Percentiles rank a stretch among this genome's conserved stretches.
Evolutionary conservation across 2,113 vertebrate species (phyloP).

Genomic region (Pelusios castaneus): DNA sequence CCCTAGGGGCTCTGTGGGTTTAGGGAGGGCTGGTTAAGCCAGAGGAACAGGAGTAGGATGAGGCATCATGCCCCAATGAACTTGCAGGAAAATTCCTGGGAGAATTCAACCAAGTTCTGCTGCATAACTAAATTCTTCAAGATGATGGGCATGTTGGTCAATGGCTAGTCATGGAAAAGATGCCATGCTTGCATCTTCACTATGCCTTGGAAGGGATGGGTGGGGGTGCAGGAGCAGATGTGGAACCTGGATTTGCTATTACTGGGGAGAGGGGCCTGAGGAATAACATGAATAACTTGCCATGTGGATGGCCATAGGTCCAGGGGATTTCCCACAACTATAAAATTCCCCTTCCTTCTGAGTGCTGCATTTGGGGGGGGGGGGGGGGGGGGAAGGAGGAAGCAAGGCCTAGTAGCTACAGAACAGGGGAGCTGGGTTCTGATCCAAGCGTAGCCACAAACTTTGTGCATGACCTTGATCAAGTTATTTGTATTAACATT

Average conservation of each 20-base stretch:
- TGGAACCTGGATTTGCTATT: not conserved
- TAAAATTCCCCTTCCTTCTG: not conserved
- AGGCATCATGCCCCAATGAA: not conserved
- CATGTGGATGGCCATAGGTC: not conserved
- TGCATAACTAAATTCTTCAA: not conserved
- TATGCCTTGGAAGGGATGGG: not conserved
- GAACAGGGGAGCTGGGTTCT: not conserved
- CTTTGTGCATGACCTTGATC: accelerated
- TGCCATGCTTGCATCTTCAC: too few relatives aligned
- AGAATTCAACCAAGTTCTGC: not conserved
- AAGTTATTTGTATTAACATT: not conserved
- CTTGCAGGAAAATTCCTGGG: not conserved
- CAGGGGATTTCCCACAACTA: not conserved
- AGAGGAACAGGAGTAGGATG: not conserved
- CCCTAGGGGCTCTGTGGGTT: too few relatives aligned
- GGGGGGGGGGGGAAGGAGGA: not conserved
- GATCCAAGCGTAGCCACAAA: not conserved
- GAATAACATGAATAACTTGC: not conserved
- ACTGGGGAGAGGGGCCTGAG: not conserved
- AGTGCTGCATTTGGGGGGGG: not conserved
- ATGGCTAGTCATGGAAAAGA: too few relatives aligned
- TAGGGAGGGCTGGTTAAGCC: not conserved
- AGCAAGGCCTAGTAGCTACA: not conserved
- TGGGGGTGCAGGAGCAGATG: not conserved
- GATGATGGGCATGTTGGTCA: too few relatives aligned